These are phyloP conservation scores for Toxostoma redivivum DNA, from an alignment of 2,113 vertebrate genomes.

Conservation along the genomic window DNA sequence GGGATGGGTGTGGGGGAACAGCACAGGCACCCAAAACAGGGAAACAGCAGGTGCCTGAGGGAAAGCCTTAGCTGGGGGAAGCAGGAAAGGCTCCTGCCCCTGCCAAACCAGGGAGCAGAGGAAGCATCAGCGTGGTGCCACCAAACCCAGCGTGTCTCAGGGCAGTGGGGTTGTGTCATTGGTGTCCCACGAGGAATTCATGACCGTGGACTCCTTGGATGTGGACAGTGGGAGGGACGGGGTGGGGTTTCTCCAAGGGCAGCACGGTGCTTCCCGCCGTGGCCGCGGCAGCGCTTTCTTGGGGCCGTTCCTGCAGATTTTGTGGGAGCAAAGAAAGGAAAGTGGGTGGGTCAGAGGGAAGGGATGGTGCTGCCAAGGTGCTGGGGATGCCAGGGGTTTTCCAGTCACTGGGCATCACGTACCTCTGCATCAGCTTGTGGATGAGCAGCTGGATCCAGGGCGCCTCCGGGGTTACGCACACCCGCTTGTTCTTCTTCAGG, in stretches of 20 bases:
- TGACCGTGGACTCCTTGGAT: rapidly evolving
- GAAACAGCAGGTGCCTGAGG: rapidly evolving
- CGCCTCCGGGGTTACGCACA: background rate
- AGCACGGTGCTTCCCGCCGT: background rate
- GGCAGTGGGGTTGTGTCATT: rapidly evolving
- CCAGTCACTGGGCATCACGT: rapidly evolving
- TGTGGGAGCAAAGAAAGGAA: background rate
- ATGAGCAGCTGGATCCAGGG: conserved; percentile 61
- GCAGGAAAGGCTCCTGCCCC: background rate
- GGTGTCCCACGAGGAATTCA: background rate
- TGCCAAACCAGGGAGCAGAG: background rate
- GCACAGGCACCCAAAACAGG: rapidly evolving
- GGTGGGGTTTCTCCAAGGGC: background rate
- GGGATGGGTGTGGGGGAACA: rapidly evolving
- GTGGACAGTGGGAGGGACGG: rapidly evolving
- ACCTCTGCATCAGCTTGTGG: conserved; percentile 23
- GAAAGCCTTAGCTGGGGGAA: background rate
- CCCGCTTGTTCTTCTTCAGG: conserved; percentile 31
- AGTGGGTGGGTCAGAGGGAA: rapidly evolving
- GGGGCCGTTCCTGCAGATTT: background rate
- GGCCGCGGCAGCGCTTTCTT: rapidly evolving
- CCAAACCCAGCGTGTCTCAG: rapidly evolving
- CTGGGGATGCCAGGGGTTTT: rapidly evolving
- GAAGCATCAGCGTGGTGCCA: rapidly evolving
- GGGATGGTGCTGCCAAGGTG: rapidly evolving